Evolutionary conservation across 2,888 invertebrate species (phyloP), one percentile per base, ranked within the genome.

Genomic region (Tigriopus californicus): DNA sequence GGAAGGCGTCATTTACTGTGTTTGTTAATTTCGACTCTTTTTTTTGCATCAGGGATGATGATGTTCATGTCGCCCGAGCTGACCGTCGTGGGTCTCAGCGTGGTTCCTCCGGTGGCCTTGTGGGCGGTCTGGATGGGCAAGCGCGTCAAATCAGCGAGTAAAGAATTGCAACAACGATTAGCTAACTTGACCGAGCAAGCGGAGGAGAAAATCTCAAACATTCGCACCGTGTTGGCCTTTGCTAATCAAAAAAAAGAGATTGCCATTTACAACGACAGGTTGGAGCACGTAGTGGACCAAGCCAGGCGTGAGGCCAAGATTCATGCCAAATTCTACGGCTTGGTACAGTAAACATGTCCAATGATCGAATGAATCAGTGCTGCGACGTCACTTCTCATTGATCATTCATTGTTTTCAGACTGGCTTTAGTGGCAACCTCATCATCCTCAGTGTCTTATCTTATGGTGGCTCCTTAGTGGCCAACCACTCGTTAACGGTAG

Each of bases 191-290:
- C 77, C 63, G 69, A 88, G 75, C 79, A 85, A 60, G 90, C 90
- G 0, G 92, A 94, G 72, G 94, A 95, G 70, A 82, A 84, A 66
- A 84, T 92, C 64, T 80, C 85, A 12, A 94, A 90, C 69, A 83
- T 95, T 63, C 79, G 89, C 68, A 94, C 94, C 2, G 94, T 97
- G 0, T 84, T 92, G 71, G 82, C 85, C 25, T 92, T 97, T 71
- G 86, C 85, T 15, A 85, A 87, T 66, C 94, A 97, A 70, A 68
- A 74, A 10, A 77, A 77, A 61, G 97, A 97, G 74, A 77, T 81
- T 54, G 69, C 75, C 6, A 70, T 74, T 1, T 95, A 90, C 67
- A 74, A 75, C 41, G 67, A 70, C 0, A 79, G 81, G 65, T 79
- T 94, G 60, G 73, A 79, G 33, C 75, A 80, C 51, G 80, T 94